Evolutionary conservation across 64 coral and sea anemone species (phyloP).

Genomic region (Astreopora myriophthalma): DNA sequence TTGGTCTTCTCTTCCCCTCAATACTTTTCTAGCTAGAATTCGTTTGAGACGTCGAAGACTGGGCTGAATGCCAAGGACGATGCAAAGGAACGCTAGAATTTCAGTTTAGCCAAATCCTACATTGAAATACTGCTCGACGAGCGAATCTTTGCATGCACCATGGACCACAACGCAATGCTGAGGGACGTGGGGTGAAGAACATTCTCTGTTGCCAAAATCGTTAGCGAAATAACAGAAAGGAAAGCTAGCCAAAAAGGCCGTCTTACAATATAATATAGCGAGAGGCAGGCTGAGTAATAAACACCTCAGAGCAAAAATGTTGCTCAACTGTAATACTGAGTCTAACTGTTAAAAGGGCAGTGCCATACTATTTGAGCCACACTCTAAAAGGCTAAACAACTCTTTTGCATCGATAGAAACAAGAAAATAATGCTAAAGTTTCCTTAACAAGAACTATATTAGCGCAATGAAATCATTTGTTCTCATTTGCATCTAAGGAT

Average conservation of each 20-base stretch:
- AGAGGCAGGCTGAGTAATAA: too few species aligned
- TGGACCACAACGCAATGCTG: not conserved
- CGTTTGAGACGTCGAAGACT: slow-evolving; percentile 67
- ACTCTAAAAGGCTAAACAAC: too few species aligned
- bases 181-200: slow-evolving; percentile 34
- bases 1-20: slow-evolving; percentile 35
- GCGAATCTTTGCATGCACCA: not conserved
- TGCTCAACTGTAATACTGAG: too few species aligned
- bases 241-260: not conserved
- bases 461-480: too few species aligned
- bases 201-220: not conserved
- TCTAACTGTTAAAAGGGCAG: too few species aligned
- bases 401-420: too few species aligned
- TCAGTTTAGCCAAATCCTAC: slow-evolving; percentile 15
- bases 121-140: slow-evolving; percentile 32
- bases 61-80: slow-evolving; percentile 38
- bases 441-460: too few species aligned
- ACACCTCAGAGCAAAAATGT: too few species aligned
- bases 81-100: slow-evolving; percentile 29
- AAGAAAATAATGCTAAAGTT: too few species aligned
- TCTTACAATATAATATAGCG: too few species aligned
- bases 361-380: too few species aligned
- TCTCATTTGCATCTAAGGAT: too few species aligned
- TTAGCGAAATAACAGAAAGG: not conserved
- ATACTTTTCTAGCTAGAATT: slow-evolving; percentile 39